Conservation (phyloP, 2,113 vertebrate genomes). For the Scomber japonicus region DNA sequence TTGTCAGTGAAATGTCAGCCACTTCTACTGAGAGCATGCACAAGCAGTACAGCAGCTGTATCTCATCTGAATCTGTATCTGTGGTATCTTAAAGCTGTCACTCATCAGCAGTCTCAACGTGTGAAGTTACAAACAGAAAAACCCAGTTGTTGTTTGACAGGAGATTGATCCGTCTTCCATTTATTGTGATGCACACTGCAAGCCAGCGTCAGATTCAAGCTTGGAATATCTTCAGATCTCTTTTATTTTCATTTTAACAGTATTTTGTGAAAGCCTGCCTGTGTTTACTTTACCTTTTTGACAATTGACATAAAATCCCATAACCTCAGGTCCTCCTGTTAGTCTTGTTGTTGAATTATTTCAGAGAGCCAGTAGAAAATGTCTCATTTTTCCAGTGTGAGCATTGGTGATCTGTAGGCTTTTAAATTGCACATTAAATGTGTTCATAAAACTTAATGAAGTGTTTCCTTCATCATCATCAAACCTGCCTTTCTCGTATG, state of each 20-base stretch:
- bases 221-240: background rate
- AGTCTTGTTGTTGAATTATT: conserved; percentile 10
- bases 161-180: background rate
- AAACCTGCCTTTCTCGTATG: conserved; percentile 17
- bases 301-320: no score
- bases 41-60: background rate
- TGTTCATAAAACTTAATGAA: conserved; percentile 52
- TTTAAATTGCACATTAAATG: conserved; percentile 54
- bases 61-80: background rate
- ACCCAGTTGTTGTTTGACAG: background rate
- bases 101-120: background rate
- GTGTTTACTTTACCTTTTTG: no score
- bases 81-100: background rate
- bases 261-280: background rate
- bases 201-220: background rate
- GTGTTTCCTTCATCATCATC: conserved; percentile 30
- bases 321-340: background rate
- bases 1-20: no score
- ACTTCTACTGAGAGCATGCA: background rate
- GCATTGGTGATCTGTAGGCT: conserved; percentile 45
- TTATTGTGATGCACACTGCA: background rate
- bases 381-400: conserved; percentile 4
- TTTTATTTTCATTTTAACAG: background rate
- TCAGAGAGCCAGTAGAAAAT: background rate
- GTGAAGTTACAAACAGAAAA: background rate